Base-by-base conservation (phyloP, 2,113 vertebrate species). In the Grammomys surdaster region DNA sequence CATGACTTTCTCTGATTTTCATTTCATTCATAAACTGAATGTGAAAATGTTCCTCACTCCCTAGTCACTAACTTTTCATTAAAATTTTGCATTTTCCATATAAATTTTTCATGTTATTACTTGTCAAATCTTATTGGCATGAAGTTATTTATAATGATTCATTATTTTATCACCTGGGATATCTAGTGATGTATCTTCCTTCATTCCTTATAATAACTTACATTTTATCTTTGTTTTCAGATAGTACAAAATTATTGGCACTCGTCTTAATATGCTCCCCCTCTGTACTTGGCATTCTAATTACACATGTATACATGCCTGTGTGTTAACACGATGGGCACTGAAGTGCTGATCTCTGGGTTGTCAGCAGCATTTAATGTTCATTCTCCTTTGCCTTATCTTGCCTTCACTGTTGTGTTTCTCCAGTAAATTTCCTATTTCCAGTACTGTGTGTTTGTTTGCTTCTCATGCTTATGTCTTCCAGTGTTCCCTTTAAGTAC, bases 401-500 rank as follows among this genome's bases (percentile, higher is more conserved):
- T 86, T 51, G 0, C 36, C 31, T 51, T 48, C 43, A 19, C 33
- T 72, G 40, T 48, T 88, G 43, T 33, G 8, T 31, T 33, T 17
- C 54, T n/a, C 16, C 40, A 65, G 12, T 84, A n/a, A 58, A 60
- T 78, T 92, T 93, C 69, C 78, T 54, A 58, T 89, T 94, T 92
- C 0, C 31, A n/a, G 70, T 85, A 65, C 28, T 72, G 1, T 85
- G 40, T 20, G 84, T 94, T 85, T 56, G 65, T 91, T 76, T 88
- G 26, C 17, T 24, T 76, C 46, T 54, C 82, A 31, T 88, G 81
- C 36, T 88, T 91, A 16, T 46, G 51, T 69, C 60, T 96, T 76
- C 26, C 20, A 89, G 20, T 78, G 36, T 92, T 89, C 80, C 43
- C 43, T 86, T 93, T 90, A 80, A 87, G 51, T 80, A 56, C 31